A percentile compares a stretch with the other conserved stretches of the same genome.
Evolutionary conservation across 2,113 vertebrate genomes (phyloP).

Genomic region (Cyprinodon brontotheroides): DNA sequence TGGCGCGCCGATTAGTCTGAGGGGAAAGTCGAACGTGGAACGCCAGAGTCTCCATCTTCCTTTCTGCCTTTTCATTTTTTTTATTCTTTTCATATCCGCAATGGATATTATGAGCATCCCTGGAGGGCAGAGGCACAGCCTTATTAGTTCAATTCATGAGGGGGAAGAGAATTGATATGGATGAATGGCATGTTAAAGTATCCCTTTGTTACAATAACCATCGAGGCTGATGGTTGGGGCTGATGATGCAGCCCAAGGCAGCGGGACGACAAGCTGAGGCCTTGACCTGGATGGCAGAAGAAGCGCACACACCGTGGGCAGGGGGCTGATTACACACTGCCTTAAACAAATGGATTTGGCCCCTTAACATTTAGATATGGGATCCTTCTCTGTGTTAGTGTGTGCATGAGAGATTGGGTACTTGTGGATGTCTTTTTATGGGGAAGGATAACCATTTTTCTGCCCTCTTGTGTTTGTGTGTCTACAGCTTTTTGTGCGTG

Average conservation of each 20-base stretch:
- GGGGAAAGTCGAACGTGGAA: slow-evolving; percentile 77
- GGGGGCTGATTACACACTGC: slow-evolving; percentile 65
- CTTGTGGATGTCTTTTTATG: slow-evolving; percentile 31
- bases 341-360: slow-evolving; percentile 73
- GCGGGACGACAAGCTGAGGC: slow-evolving; percentile 70
- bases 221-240: slow-evolving; percentile 74
- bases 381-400: slow-evolving; percentile 23
- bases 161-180: slow-evolving; percentile 75
- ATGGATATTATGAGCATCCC: slow-evolving; percentile 79
- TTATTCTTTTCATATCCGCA: slow-evolving; percentile 66
- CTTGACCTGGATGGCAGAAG: slow-evolving; percentile 68
- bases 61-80: slow-evolving; percentile 42
- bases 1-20: slow-evolving; percentile 79
- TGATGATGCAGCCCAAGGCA: slow-evolving; percentile 76
- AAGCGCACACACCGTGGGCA: slow-evolving; percentile 62
- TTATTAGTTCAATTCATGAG: slow-evolving; percentile 81
- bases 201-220: slow-evolving; percentile 80
- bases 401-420: slow-evolving; percentile 26
- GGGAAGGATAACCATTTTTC: slow-evolving; percentile 32
- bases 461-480: slow-evolving; percentile 22
- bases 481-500: slow-evolving; percentile 14
- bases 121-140: slow-evolving; percentile 76
- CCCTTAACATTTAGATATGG: slow-evolving; percentile 66
- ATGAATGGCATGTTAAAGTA: slow-evolving; percentile 75
- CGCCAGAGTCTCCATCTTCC: slow-evolving; percentile 69